Percentiles rank a stretch among this genome's conserved stretches.
Evolutionary conservation across 2,888 invertebrate species (phyloP).

Genomic region (Drosophila borborema): DNA sequence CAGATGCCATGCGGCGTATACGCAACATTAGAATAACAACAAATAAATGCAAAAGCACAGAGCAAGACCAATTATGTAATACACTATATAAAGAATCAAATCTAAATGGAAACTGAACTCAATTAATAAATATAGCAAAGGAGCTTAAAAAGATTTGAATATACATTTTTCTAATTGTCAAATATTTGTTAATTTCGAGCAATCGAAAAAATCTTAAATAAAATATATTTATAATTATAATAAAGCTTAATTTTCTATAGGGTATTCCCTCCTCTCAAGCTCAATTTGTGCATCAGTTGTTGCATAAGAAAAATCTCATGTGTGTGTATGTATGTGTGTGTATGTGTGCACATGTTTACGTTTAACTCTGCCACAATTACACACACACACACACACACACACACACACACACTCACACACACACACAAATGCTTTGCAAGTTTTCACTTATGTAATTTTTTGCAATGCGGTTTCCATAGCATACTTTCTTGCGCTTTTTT

Average conservation of each 20-base stretch:
- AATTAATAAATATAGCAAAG: background rate
- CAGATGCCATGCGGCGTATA: slow-evolving; percentile 61
- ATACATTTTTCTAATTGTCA: background rate
- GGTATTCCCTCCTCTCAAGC: slow-evolving; percentile 3
- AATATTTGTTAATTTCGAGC: background rate
- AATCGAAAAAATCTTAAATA: background rate
- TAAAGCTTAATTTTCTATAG: slow-evolving; percentile 1
- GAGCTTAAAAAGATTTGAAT: background rate
- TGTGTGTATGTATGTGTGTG: background rate
- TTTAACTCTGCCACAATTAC: slow-evolving; percentile 33
- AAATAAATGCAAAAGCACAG: slow-evolving; percentile 13
- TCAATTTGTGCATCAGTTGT: slow-evolving; percentile 26
- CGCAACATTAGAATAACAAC: slow-evolving; percentile 45
- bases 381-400: slow-evolving; percentile 9
- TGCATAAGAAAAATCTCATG: slow-evolving; percentile 34
- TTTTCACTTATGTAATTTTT: slow-evolving; percentile 67
- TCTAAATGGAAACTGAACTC: background rate
- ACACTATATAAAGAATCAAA: background rate
- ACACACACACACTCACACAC: slow-evolving; percentile 4
- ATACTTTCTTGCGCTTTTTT: slow-evolving; percentile 39
- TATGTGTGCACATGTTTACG: slow-evolving; percentile 19
- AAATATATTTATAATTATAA: background rate
- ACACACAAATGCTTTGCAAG: slow-evolving; percentile 27
- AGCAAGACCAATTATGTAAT: slow-evolving; percentile 8
- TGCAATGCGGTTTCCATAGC: slow-evolving; percentile 61